These are phyloP conservation scores for Turnix velox DNA, from an alignment of 2,113 vertebrate genomes.

Conservation along the genomic window DNA sequence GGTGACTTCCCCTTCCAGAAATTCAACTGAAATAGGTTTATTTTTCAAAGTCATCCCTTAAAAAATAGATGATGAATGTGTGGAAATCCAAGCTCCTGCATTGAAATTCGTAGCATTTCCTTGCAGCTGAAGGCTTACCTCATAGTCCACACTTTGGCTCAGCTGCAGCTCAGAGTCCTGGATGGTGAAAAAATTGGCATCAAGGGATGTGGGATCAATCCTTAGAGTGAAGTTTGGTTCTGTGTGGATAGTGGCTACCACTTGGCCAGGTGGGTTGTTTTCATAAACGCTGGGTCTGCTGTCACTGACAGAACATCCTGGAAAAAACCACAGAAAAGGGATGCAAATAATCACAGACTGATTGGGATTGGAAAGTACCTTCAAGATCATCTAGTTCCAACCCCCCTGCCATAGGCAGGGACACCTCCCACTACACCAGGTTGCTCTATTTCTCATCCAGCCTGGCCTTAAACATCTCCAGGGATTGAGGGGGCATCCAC, in stretches of 20 bases:
- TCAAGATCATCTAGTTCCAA: too few relatives aligned
- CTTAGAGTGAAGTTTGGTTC: not conserved
- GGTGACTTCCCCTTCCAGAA: not conserved
- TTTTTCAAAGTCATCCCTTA: not conserved
- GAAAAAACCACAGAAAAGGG: not conserved
- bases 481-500: too few relatives aligned
- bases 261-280: not conserved
- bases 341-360: too few relatives aligned
- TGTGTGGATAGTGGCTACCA: not conserved
- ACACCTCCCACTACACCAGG: too few relatives aligned
- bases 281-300: not conserved
- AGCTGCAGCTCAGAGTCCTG: not conserved
- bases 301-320: not conserved
- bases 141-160: constrained; percentile 10
- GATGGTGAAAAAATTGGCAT: not conserved
- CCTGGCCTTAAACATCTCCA: too few relatives aligned
- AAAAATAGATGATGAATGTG: not conserved
- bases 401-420: too few relatives aligned
- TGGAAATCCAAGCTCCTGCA: not conserved
- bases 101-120: not conserved
- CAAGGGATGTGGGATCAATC: not conserved
- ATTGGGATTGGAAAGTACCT: too few relatives aligned
- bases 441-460: too few relatives aligned
- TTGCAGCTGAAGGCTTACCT: constrained; percentile 8
- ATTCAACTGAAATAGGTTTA: not conserved